Conservation (phyloP, 2,113 vertebrate genomes). For the Dicaeum eximium region DNA sequence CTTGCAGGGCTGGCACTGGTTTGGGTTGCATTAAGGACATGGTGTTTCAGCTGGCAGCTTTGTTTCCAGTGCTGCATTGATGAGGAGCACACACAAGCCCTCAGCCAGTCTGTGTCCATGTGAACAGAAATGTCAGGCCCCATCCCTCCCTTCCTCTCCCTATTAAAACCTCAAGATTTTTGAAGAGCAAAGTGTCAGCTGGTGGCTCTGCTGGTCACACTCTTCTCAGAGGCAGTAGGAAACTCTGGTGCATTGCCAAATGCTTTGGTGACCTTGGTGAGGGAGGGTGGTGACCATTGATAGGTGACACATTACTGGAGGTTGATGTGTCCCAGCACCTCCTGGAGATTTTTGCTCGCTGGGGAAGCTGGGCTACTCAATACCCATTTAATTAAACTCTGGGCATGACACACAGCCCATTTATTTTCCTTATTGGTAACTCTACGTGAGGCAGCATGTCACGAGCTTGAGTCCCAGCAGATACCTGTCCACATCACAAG, state of each 20-base stretch:
- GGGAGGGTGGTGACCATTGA: neutral
- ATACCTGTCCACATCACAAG: neutral
- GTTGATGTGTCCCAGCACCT: neutral
- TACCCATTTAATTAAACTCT: neutral
- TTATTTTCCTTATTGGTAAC: neutral
- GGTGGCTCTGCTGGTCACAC: neutral
- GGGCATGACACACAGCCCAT: neutral
- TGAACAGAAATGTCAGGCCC: neutral
- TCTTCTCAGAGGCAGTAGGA: neutral
- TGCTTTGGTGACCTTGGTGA: neutral
- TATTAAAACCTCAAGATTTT: neutral
- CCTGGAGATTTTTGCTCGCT: neutral
- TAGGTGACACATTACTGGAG: neutral
- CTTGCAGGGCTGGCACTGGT: neutral
- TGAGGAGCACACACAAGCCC: neutral
- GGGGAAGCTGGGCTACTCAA: neutral
- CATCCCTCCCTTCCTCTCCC: neutral
- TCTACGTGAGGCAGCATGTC: neutral
- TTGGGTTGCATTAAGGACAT: neutral
- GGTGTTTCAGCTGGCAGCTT: neutral
- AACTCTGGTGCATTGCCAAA: neutral
- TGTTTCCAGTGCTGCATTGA: neutral
- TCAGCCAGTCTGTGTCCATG: neutral
- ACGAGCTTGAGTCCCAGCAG: neutral
- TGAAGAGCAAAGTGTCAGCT: neutral